A percentile compares a stretch with the other conserved stretches of the same genome.
These are phyloP conservation scores for Coreius guichenoti DNA, from an alignment of 2,797 vertebrate species.

Conservation along the genomic window DNA sequence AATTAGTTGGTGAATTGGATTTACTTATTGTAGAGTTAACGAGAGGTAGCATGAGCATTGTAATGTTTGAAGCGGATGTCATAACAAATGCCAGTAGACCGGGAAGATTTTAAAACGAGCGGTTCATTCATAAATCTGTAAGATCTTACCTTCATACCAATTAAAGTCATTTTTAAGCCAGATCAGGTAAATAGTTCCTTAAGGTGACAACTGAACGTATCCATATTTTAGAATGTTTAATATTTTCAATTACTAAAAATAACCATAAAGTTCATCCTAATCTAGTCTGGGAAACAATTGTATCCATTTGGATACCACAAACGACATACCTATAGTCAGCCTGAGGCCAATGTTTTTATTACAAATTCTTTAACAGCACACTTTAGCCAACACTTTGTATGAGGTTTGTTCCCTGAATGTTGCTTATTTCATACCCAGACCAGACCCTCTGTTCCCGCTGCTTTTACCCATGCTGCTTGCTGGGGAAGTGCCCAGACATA, in stretches of 20 bases:
- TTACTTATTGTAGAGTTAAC: too few relatives aligned
- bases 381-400: neutral
- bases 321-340: neutral
- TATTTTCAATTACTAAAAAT: neutral
- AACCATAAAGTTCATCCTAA: neutral
- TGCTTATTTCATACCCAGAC: slow-evolving; percentile 25
- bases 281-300: neutral
- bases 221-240: neutral
- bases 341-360: neutral
- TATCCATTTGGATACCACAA: neutral
- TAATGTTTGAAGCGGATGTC: too few relatives aligned
- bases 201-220: neutral
- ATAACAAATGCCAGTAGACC: too few relatives aligned
- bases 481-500: slow-evolving; percentile 68
- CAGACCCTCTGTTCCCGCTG: slow-evolving; percentile 8
- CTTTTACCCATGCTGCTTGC: slow-evolving; percentile 33
- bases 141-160: neutral
- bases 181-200: neutral
- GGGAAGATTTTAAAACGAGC: too few relatives aligned
- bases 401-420: neutral
- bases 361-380: neutral
- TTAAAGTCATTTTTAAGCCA: neutral
- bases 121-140: too few relatives aligned
- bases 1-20: too few relatives aligned
- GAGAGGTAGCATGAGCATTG: too few relatives aligned